These are phyloP conservation scores for Drosophila borealis DNA, from an alignment of 2,888 invertebrate species.

Conservation along the genomic window DNA sequence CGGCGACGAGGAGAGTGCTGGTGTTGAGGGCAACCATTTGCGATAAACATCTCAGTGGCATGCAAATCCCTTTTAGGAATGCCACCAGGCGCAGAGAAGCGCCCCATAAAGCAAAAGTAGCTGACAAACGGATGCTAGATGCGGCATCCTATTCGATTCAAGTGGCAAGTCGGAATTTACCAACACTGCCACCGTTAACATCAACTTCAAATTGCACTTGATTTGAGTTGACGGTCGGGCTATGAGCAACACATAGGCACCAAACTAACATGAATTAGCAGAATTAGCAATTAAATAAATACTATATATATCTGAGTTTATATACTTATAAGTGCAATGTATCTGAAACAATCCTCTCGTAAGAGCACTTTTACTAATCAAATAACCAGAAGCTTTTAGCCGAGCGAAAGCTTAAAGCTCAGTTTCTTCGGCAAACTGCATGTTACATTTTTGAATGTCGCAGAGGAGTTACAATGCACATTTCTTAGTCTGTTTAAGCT, in stretches of 20 bases:
- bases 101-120: slow-evolving; percentile 37
- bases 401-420: background rate
- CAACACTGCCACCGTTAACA: slow-evolving; percentile 54
- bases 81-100: slow-evolving; percentile 62
- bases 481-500: no score
- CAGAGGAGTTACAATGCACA: no score
- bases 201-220: slow-evolving; percentile 44
- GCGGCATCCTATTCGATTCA: slow-evolving; percentile 40
- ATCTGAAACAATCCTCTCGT: background rate
- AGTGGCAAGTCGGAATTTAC: slow-evolving; percentile 63
- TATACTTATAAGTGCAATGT: background rate
- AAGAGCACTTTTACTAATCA: background rate
- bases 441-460: no score
- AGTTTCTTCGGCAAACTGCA: no score
- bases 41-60: slow-evolving; percentile 81
- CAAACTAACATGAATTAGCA: background rate
- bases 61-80: slow-evolving; percentile 79
- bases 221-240: slow-evolving; percentile 15
- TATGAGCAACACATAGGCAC: background rate
- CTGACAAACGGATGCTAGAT: slow-evolving; percentile 9
- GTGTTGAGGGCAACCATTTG: slow-evolving; percentile 72
- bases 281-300: background rate
- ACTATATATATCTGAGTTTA: background rate
- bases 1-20: slow-evolving; percentile 10
- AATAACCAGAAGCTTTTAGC: no score